These are phyloP conservation scores for Varanus salvator DNA, from an alignment of 2,113 vertebrate species.

Conservation along the genomic window DNA sequence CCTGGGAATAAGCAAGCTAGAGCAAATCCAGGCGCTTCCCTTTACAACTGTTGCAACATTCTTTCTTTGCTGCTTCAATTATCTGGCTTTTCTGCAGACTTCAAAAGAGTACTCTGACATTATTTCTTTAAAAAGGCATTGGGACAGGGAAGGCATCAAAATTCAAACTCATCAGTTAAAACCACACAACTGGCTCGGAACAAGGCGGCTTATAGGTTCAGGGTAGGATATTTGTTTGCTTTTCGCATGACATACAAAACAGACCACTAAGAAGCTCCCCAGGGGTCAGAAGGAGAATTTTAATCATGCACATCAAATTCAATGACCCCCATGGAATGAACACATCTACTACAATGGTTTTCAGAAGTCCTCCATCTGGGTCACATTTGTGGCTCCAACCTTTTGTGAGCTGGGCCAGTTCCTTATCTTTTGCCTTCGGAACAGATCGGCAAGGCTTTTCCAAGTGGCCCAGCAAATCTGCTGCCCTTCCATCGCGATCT, in stretches of 20 bases:
- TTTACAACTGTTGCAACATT: background rate
- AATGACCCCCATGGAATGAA: background rate
- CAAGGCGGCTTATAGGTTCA: background rate
- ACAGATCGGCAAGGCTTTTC: background rate
- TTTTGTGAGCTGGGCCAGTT: background rate
- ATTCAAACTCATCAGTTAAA: background rate
- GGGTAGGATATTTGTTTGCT: background rate
- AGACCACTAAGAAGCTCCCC: background rate
- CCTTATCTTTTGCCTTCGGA: background rate
- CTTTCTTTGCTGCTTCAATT: background rate
- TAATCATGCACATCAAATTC: constrained; percentile 5
- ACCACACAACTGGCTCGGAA: background rate
- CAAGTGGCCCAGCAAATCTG: background rate
- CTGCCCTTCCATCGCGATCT: background rate
- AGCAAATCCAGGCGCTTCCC: background rate
- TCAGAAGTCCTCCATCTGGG: background rate
- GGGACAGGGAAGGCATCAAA: background rate
- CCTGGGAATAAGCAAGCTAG: background rate
- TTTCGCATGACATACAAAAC: background rate
- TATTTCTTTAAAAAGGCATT: too few relatives aligned
- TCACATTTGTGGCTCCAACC: background rate
- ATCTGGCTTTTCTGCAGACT: background rate
- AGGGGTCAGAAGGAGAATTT: background rate
- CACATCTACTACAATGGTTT: background rate
- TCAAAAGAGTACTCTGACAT: background rate